phyloP scores from a whole-genome alignment of 2,888 invertebrate species.

The Lycophotia porphyrea region DNA sequence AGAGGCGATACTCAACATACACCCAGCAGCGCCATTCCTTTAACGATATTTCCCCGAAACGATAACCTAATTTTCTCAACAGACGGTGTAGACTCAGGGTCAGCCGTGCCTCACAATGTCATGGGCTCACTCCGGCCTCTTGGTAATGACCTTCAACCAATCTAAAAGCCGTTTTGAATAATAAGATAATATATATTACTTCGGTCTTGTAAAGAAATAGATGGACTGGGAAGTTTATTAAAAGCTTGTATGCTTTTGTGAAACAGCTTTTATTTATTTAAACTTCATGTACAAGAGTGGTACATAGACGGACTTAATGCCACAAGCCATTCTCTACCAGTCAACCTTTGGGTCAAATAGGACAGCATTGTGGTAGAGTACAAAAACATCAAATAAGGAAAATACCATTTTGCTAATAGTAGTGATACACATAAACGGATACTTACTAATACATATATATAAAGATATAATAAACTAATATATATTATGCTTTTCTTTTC shows the following conservation, averaged over 20 bases:
- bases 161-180: constrained; percentile 47
- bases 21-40: neutral
- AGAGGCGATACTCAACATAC: neutral
- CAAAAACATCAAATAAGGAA: no score
- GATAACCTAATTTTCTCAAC: constrained; percentile 15
- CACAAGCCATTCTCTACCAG: no score
- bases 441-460: no score
- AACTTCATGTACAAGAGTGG: no score
- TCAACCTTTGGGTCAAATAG: no score
- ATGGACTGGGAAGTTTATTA: neutral
- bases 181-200: constrained; percentile 24
- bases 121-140: constrained; percentile 22
- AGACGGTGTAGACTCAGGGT: constrained; percentile 14
- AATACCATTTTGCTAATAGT: no score
- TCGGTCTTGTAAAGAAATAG: neutral
- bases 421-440: no score
- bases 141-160: constrained; percentile 50
- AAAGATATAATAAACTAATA: no score
- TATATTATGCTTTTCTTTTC: no score
- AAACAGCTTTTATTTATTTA: no score
- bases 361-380: no score
- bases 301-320: no score
- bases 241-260: constrained; percentile 16
- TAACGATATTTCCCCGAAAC: neutral
- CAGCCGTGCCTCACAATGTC: constrained; percentile 26